Evolutionary conservation across 2,888 invertebrate genomes (phyloP).

Genomic region (Rhagium mordax): DNA sequence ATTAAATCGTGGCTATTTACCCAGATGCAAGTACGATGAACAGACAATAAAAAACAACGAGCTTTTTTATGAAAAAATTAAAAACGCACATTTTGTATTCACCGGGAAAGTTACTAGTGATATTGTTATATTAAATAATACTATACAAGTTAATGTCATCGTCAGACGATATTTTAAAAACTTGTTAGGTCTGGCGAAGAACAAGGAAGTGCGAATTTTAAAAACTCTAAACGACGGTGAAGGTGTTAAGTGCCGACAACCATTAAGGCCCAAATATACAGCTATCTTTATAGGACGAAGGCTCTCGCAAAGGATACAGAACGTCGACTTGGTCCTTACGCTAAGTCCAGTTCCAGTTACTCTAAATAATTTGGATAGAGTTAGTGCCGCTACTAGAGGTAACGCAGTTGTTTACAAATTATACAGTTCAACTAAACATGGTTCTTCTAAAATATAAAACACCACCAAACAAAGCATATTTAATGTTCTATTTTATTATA

Average conservation of each 20-base stretch:
- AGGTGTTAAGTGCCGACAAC: conserved; percentile 66
- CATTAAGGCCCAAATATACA: conserved; percentile 66
- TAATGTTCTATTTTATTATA: neutral
- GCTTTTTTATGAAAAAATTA: conserved; percentile 59
- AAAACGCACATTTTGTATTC: conserved; percentile 63
- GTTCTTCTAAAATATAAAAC: neutral
- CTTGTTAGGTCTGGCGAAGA: conserved; percentile 57
- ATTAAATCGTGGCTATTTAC: conserved; percentile 58
- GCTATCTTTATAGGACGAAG: conserved; percentile 67
- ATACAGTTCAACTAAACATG: neutral
- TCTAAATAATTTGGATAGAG: conserved; percentile 68
- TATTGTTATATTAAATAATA: conserved; percentile 58
- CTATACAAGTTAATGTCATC: conserved; percentile 63
- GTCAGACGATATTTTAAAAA: conserved; percentile 67
- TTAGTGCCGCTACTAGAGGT: conserved; percentile 69
- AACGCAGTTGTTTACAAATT: conserved; percentile 33
- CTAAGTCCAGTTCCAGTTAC: conserved; percentile 69
- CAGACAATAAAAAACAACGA: conserved; percentile 63
- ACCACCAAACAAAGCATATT: neutral
- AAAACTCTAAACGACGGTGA: conserved; percentile 65
- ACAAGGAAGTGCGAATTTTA: conserved; percentile 63
- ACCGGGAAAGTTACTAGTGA: conserved; percentile 67
- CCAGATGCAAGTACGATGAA: conserved; percentile 66
- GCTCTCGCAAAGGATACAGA: conserved; percentile 54
- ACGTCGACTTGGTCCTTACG: conserved; percentile 64